These are phyloP conservation scores for Petrosia ficiformis DNA, from an alignment of 37 sponge, comb jelly and placozoan species.

Conservation along the genomic window DNA sequence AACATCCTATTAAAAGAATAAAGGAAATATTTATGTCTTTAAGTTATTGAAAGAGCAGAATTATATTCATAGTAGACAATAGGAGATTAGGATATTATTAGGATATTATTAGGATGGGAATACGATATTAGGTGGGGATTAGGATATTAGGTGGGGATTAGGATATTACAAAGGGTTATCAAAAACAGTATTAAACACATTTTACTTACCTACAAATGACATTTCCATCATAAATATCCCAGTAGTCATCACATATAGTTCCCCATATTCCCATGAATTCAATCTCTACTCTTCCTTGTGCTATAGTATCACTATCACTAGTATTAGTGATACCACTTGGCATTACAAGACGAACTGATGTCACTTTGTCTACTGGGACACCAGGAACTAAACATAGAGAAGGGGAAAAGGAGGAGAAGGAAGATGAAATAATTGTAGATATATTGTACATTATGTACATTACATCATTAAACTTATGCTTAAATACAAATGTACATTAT, in stretches of 20 bases:
- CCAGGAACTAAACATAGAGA: no score
- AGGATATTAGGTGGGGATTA: no score
- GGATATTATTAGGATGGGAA: no score
- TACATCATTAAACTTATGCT: not conserved
- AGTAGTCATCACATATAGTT: no score
- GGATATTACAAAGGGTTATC: no score
- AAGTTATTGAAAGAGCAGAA: not conserved
- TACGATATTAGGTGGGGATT: no score
- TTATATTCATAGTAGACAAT: no score
- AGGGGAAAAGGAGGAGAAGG: no score
- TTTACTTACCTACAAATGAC: slow-evolving; percentile 9
- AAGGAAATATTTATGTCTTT: not conserved
- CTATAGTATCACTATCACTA: not conserved
- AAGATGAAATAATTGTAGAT: no score
- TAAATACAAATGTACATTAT: not conserved
- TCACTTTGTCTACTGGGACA: not conserved
- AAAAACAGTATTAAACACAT: not conserved
- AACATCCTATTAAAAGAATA: slow-evolving; percentile 27
- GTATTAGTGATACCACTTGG: not conserved
- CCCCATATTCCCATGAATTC: not conserved
- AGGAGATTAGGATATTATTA: no score
- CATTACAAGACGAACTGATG: not conserved
- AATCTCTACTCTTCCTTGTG: not conserved
- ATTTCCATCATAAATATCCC: slow-evolving; percentile 1
- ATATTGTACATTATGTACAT: not conserved